Percentiles rank a stretch among this genome's conserved stretches.
Conservation (phyloP, 2,888 invertebrate genomes). For the Pristionchus entomophagus region DNA sequence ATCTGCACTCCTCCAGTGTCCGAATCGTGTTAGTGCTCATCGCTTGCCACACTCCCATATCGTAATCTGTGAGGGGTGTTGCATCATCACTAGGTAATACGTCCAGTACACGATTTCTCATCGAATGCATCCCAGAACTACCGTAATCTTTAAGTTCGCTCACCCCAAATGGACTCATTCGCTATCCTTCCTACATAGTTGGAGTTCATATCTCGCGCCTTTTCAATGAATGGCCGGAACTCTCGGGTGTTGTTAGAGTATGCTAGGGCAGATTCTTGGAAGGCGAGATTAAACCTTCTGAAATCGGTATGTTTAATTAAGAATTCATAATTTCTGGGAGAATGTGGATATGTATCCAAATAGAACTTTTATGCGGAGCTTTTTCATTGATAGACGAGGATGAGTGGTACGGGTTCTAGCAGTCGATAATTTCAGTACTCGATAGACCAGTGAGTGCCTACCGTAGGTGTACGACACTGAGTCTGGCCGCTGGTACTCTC, state of each 20-base stretch:
- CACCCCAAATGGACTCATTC: neutral
- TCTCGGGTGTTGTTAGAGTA: conserved; percentile 22
- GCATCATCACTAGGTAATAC: too few species aligned
- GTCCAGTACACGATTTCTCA: too few species aligned
- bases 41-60: conserved; percentile 16
- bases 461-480: conserved; percentile 25
- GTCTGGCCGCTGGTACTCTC: neutral
- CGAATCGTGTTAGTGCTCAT: conserved; percentile 12
- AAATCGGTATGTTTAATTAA: neutral
- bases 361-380: too few species aligned
- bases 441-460: neutral
- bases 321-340: neutral
- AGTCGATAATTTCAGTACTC: neutral
- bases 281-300: conserved; percentile 34
- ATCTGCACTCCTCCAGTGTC: conserved; percentile 36
- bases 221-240: conserved; percentile 12
- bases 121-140: neutral
- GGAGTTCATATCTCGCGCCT: neutral
- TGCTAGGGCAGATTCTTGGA: neutral
- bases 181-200: neutral
- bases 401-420: too few species aligned
- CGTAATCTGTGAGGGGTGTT: neutral
- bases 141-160: neutral
- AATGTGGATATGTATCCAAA: too few species aligned
- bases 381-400: too few species aligned